Evolutionary conservation across 1,140 invertebrate genomes (phyloP), one percentile per base, ranked within the genome.

Genomic region (Papilio helenus): DNA sequence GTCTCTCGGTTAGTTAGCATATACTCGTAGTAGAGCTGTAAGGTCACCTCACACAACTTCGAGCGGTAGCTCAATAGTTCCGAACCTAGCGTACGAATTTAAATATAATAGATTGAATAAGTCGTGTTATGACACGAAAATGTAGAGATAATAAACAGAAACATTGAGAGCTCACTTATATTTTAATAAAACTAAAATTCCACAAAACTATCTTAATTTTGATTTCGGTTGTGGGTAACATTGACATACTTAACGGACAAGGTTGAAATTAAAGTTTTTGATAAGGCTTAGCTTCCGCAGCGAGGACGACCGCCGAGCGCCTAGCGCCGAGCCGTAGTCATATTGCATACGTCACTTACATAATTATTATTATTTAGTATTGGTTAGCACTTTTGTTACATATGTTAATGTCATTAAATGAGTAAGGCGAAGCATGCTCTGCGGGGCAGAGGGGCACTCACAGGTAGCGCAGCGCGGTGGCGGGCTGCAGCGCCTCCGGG

Each of bases 381-480:
- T 29, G 26, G 61, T 68, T 29, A 68, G 3, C 23, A 8, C 1
- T 34, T 29, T 26, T 68, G 61, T 26, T 61, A 26, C 3, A 34
- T 68, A 29, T 68, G 26, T 68, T 68, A 68, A 34, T 16, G 23
- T 61, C 23, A 14, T 12, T 61, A 65, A 68, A 20, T 20, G 61
- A 0, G 61, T 68, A 68, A 29, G 8, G 16, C 39, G 71, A 42
- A 39, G 68, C 29, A 34, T n/a, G 68, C n/a, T 39, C 3, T 68
- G 61, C 3, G 39, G 71, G 16, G 18, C n/a, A n/a, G 8, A 10
- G 5, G 12, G 42, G 39, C 73, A 91, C 92, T 92, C 79, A 92
- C 91, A 92, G 86, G 76, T 92, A 89, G n/a, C 91, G 85, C 29
- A 93, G 89, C 29, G 83, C 85, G 82, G 84, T 65, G 80, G 91